Percentiles rank a stretch among this genome's conserved stretches.
phyloP scores from a whole-genome alignment of 2,113 vertebrate genomes.

The Pomatorhinus ruficollis region DNA sequence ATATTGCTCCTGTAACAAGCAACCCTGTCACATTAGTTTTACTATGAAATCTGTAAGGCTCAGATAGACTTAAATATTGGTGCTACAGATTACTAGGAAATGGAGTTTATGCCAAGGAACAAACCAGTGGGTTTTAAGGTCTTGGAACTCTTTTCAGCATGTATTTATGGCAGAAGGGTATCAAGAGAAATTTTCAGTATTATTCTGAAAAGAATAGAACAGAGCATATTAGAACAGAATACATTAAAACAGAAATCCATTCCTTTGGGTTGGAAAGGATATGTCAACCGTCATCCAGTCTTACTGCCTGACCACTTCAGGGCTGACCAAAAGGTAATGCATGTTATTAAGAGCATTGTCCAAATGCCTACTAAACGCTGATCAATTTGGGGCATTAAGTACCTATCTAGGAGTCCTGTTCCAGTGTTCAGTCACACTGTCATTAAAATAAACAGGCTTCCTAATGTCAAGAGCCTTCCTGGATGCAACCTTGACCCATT shows the following conservation, averaged over 20 bases:
- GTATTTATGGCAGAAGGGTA: not conserved
- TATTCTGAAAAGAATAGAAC: not conserved
- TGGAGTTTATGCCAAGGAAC: not conserved
- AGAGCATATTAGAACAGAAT: not conserved
- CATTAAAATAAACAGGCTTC: not conserved
- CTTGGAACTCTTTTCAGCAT: rapidly evolving
- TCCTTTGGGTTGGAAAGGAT: too few species aligned
- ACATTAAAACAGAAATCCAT: not conserved
- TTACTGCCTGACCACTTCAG: not conserved
- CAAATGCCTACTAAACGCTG: not conserved
- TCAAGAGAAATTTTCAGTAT: not conserved
- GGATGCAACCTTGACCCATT: not conserved
- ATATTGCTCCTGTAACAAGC: not conserved
- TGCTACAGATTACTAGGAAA: not conserved
- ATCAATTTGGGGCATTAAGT: rapidly evolving
- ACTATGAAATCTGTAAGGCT: not conserved
- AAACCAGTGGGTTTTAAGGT: not conserved
- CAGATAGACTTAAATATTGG: not conserved
- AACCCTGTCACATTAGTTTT: not conserved
- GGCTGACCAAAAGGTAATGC: not conserved
- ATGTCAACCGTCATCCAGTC: too few species aligned
- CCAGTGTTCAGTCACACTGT: not conserved
- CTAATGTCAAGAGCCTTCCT: not conserved
- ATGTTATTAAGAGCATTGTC: not conserved
- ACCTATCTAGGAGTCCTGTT: not conserved